A percentile compares a stretch with the other conserved stretches of the same genome.
These are phyloP conservation scores for Clarias platycephalus DNA, from an alignment of 2,797 vertebrate genomes.

Conservation along the genomic window DNA sequence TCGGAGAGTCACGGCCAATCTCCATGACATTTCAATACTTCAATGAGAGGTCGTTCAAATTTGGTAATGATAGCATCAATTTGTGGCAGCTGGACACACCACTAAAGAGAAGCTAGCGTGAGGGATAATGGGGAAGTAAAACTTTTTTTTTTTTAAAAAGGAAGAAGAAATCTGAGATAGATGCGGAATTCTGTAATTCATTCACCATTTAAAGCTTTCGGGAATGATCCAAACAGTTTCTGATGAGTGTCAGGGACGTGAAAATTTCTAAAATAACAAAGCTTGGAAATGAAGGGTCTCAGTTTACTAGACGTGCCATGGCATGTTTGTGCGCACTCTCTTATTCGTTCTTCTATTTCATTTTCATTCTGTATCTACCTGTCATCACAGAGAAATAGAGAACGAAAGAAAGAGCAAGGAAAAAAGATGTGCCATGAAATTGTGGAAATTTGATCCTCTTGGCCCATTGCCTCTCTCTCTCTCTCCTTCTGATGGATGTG, in stretches of 20 bases:
- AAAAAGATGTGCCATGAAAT: conserved; percentile 61
- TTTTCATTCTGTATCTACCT: conserved; percentile 12
- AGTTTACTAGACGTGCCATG: neutral
- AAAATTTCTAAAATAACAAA: conserved; percentile 7
- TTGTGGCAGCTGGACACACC: conserved; percentile 41
- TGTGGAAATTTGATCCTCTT: conserved; percentile 67
- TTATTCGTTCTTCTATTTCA: neutral
- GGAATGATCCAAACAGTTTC: neutral
- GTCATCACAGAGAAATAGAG: conserved; percentile 26
- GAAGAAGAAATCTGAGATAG: neutral
- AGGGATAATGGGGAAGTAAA: neutral
- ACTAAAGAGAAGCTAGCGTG: conserved; percentile 26
- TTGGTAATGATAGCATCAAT: conserved; percentile 65
- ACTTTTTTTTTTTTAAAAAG: too few species aligned
- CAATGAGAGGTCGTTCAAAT: conserved; percentile 62
- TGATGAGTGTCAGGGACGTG: neutral
- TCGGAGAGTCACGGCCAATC: conserved; percentile 56
- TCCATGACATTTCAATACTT: conserved; percentile 64
- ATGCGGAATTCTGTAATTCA: conserved; percentile 2
- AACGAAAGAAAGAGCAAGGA: conserved; percentile 36
- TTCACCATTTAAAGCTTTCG: neutral
- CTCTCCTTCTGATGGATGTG: conserved; percentile 66
- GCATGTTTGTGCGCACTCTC: neutral
- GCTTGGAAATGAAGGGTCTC: conserved; percentile 5
- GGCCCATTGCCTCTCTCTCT: conserved; percentile 23